Percentiles rank a stretch among this genome's conserved stretches.
Evolutionary conservation across 2,888 invertebrate genomes (phyloP).

Genomic region (Athalia circularis): DNA sequence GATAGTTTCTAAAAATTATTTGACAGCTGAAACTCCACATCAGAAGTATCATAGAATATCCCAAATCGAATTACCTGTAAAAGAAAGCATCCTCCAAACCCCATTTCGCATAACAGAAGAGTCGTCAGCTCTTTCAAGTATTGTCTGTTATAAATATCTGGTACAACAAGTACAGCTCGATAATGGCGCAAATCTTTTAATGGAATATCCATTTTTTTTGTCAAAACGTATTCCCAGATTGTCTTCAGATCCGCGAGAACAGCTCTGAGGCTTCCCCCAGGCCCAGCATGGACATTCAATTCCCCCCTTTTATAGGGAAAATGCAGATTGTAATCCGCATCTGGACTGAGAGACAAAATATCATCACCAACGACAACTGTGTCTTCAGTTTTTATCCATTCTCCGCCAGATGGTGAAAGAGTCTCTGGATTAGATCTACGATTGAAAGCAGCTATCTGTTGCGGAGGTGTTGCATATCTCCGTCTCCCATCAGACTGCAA

Average conservation of each 20-base stretch:
- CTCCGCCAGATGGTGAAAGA: constrained; percentile 77
- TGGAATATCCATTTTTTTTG: constrained; percentile 85
- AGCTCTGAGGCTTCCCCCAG: constrained; percentile 90
- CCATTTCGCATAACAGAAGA: constrained; percentile 86
- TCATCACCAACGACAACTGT: constrained; percentile 87
- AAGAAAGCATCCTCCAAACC: constrained; percentile 90
- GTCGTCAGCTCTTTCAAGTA: constrained; percentile 91
- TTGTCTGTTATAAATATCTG: constrained; percentile 91
- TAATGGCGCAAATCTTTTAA: constrained; percentile 83
- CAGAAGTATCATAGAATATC: not conserved
- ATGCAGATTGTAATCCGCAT: constrained; percentile 87
- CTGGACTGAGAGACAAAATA: constrained; percentile 82
- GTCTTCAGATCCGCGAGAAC: constrained; percentile 90
- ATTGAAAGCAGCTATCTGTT: constrained; percentile 93
- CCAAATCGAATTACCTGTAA: constrained; percentile 78
- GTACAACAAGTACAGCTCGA: constrained; percentile 90
- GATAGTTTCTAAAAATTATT: not conserved
- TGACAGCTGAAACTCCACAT: not conserved
- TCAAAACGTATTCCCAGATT: constrained; percentile 91
- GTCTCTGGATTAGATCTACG: constrained; percentile 85
- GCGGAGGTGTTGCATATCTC: constrained; percentile 90
- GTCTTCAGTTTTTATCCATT: constrained; percentile 80
- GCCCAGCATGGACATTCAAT: constrained; percentile 87
- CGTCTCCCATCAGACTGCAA: constrained; percentile 88
- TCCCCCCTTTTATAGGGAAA: constrained; percentile 93